phyloP scores from a whole-genome alignment of 2,888 invertebrate species.

The Clunio marinus region DNA sequence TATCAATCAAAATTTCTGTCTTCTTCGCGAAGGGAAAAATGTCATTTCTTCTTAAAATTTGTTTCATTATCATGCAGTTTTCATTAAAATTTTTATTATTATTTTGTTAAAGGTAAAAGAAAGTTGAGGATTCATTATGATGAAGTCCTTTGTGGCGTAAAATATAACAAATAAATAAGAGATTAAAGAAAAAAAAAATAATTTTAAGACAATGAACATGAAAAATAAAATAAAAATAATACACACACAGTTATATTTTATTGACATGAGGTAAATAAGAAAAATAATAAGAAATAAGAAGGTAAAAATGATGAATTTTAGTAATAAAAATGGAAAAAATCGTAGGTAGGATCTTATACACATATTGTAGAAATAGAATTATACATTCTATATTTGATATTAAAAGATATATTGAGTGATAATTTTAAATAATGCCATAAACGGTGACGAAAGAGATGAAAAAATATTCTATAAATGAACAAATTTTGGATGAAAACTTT shows the following conservation, averaged over 20 bases:
- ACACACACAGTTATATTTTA: slow-evolving; percentile 14
- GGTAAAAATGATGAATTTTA: slow-evolving; percentile 34
- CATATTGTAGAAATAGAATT: slow-evolving; percentile 38
- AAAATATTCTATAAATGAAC: slow-evolving; percentile 11
- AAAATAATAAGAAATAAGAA: background rate
- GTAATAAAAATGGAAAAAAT: slow-evolving; percentile 22
- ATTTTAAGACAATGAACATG: slow-evolving; percentile 14
- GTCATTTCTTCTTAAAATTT: background rate
- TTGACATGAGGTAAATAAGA: slow-evolving; percentile 16
- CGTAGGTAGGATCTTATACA: slow-evolving; percentile 38
- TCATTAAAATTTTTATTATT: background rate
- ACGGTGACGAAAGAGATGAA: slow-evolving; percentile 14
- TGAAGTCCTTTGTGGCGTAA: background rate
- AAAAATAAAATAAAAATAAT: background rate
- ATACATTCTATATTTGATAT: slow-evolving; percentile 39
- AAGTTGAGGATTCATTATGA: background rate
- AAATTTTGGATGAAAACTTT: slow-evolving; percentile 39
- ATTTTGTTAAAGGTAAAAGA: no score
- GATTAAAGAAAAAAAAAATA: background rate
- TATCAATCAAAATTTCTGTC: background rate
- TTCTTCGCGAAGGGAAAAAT: background rate
- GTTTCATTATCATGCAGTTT: background rate
- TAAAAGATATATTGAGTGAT: slow-evolving; percentile 38
- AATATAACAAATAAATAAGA: background rate
- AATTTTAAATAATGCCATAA: slow-evolving; percentile 32